Percentiles rank a stretch among this genome's conserved stretches.
phyloP scores from a whole-genome alignment of 2,888 invertebrate species.

The Phyto melanocephala region DNA sequence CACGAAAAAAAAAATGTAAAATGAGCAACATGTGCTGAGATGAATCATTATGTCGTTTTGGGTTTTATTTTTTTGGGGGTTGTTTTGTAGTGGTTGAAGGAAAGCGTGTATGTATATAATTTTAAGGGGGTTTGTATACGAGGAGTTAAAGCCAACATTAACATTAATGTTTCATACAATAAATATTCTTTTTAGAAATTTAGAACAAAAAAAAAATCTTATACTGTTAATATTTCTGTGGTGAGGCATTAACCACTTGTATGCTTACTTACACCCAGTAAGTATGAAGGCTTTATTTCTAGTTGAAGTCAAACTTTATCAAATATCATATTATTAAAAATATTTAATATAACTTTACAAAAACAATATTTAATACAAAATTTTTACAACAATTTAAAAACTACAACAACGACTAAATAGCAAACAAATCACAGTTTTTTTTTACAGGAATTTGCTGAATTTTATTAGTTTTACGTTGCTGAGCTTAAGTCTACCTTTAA shows the following conservation, averaged over 20 bases:
- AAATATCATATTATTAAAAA: too few relatives aligned
- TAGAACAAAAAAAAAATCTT: not conserved
- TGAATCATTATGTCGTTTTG: constrained; percentile 26
- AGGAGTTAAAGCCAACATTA: constrained; percentile 18
- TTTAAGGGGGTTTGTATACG: constrained; percentile 2
- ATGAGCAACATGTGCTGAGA: constrained; percentile 49
- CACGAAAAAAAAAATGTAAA: constrained; percentile 36
- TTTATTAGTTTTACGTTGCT: too few relatives aligned
- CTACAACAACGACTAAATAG: too few relatives aligned
- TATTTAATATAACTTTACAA: too few relatives aligned
- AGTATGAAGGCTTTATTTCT: too few relatives aligned
- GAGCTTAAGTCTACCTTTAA: too few relatives aligned
- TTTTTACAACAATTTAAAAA: too few relatives aligned
- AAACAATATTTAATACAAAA: too few relatives aligned
- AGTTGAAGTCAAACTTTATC: too few relatives aligned
- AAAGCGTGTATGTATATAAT: not conserved
- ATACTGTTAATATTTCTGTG: not conserved
- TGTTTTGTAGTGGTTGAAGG: constrained; percentile 6
- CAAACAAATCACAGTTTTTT: too few relatives aligned
- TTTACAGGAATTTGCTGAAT: too few relatives aligned
- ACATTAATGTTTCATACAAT: not conserved
- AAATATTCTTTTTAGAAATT: not conserved
- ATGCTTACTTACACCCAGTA: not conserved
- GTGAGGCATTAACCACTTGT: constrained; percentile 1
- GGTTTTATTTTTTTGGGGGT: constrained; percentile 9